Conservation (phyloP, 1,140 invertebrate genomes). For the Helicoverpa zea region DNA sequence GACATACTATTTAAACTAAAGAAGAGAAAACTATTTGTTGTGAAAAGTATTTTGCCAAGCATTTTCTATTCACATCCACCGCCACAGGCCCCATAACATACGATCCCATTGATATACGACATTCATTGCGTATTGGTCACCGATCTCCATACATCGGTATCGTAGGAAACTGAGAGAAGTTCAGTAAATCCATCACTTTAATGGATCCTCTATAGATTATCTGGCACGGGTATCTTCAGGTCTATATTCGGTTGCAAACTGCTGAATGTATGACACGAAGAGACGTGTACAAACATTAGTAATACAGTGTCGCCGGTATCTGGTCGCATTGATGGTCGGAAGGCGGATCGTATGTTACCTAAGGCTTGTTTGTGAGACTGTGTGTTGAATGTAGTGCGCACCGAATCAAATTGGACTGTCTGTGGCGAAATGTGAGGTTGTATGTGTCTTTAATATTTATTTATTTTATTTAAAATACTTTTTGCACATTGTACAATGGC, state of each 20-base stretch:
- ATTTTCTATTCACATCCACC: not conserved
- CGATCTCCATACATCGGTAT: not conserved
- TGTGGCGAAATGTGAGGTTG: not conserved
- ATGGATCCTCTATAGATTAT: constrained; percentile 1
- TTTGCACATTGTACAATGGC: no score
- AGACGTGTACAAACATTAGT: constrained; percentile 10
- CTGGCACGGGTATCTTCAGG: not conserved
- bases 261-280: not conserved
- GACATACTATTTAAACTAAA: no score
- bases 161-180: not conserved
- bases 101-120: not conserved
- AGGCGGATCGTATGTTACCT: constrained; percentile 17
- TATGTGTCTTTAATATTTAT: no score
- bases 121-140: not conserved
- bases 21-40: no score
- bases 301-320: not conserved
- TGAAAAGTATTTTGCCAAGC: no score
- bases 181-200: not conserved
- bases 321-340: not conserved
- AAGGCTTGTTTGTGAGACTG: not conserved
- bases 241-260: no score
- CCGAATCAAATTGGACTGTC: constrained; percentile 9
- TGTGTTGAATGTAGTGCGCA: not conserved
- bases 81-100: not conserved
- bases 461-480: no score